phyloP scores from a whole-genome alignment of 2,113 vertebrate species.

The Prunella fulvescens region DNA sequence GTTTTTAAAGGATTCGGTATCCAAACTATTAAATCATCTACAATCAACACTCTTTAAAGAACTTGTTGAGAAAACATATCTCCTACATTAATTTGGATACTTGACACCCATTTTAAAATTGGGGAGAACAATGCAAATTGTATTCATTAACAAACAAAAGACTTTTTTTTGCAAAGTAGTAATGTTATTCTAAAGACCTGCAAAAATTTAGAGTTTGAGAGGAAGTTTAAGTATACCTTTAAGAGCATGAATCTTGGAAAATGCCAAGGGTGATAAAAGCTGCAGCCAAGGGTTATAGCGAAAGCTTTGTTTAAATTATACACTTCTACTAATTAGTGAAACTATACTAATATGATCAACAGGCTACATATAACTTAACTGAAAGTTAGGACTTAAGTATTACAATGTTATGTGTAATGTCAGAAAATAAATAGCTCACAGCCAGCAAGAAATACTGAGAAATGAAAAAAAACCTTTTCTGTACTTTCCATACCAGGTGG shows the following conservation, averaged over 20 bases:
- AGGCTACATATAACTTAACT: neutral
- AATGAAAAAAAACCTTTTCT: neutral
- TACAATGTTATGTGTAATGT: neutral
- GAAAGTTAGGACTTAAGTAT: neutral
- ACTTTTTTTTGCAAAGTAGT: neutral
- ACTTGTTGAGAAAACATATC: neutral
- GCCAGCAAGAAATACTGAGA: neutral
- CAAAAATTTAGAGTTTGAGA: neutral
- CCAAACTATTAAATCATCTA: neutral
- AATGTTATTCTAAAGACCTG: neutral
- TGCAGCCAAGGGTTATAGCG: neutral
- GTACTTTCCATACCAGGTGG: fast-evolving
- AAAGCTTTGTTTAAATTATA: neutral
- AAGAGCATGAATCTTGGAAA: neutral
- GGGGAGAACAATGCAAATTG: neutral
- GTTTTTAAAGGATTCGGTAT: neutral
- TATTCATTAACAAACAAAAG: neutral
- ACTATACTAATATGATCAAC: neutral
- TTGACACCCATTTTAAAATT: neutral
- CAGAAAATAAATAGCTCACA: neutral
- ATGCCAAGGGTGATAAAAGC: neutral
- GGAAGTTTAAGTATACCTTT: neutral
- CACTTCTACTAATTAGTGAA: neutral
- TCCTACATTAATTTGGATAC: neutral
- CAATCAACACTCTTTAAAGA: neutral